These are phyloP conservation scores for Acanthopleura granulata DNA, from an alignment of 2,888 invertebrate genomes.

Conservation along the genomic window DNA sequence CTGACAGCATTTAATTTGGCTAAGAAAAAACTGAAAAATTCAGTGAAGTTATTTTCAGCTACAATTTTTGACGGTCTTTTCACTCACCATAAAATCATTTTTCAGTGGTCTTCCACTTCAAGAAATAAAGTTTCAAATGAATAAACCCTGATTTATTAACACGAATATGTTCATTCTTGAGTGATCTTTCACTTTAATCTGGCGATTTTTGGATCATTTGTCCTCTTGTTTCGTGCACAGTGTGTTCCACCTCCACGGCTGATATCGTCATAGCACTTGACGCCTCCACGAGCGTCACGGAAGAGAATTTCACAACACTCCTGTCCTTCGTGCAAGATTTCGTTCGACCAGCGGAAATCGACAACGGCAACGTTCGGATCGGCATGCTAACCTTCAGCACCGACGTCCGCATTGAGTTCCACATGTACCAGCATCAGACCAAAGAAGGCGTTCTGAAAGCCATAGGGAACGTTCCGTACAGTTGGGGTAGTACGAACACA, in stretches of 20 bases:
- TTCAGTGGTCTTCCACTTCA: too few species aligned
- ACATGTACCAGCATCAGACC: conserved; percentile 38
- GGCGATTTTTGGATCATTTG: too few species aligned
- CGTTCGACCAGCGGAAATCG: conserved; percentile 41
- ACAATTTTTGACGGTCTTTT: too few species aligned
- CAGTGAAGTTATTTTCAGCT: too few species aligned
- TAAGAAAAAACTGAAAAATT: too few species aligned
- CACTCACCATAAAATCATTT: too few species aligned
- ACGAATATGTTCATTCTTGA: too few species aligned
- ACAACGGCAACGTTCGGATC: conserved; percentile 49
- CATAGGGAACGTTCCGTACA: conserved; percentile 47
- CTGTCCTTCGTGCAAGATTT: conserved; percentile 39
- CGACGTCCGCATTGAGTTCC: conserved; percentile 41
- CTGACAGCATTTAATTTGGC: too few species aligned
- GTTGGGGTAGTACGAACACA: conserved; percentile 61
- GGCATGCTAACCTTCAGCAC: conserved; percentile 55
- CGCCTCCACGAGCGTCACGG: conserved; percentile 39
- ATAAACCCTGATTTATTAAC: too few species aligned
- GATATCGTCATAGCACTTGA: conserved; percentile 56
- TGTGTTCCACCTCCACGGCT: conserved; percentile 22
- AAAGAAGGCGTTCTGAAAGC: conserved; percentile 44
- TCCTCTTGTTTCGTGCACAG: background rate
- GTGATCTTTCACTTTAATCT: too few species aligned
- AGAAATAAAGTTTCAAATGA: too few species aligned
- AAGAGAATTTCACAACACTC: conserved; percentile 35